Conservation (phyloP, 1,140 invertebrate species). For the Penaeus vannamei region DNA sequence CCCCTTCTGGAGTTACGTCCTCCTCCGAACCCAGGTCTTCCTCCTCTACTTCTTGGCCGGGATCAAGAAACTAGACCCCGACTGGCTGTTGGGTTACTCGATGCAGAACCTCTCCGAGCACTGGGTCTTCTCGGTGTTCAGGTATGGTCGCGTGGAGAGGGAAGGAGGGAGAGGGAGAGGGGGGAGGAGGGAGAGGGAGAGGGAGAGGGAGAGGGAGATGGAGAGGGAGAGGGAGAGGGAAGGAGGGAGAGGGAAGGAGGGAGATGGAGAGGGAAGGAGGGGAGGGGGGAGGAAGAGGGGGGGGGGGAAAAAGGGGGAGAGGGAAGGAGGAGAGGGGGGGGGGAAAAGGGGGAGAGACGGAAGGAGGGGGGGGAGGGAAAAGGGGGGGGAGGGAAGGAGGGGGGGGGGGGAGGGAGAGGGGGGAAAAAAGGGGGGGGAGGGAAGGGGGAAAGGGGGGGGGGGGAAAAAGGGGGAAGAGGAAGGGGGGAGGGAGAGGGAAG, state of each 20-base stretch:
- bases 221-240: no score
- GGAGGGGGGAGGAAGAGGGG: no score
- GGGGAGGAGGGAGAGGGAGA: no score
- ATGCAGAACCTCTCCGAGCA: constrained; percentile 47
- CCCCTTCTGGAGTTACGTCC: constrained; percentile 49
- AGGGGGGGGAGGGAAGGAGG: not conserved
- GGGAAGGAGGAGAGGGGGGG: not conserved
- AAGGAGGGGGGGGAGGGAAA: not conserved
- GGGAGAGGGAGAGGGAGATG: no score
- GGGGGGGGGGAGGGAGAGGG: not conserved
- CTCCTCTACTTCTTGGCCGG: constrained; percentile 54
- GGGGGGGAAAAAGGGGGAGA: not conserved
- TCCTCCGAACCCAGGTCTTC: constrained; percentile 44
- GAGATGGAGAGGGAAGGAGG: no score
- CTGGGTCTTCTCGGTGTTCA: constrained; percentile 45
- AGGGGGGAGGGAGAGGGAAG: not conserved
- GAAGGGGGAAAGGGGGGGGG: not conserved
- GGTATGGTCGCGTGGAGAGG: not conserved
- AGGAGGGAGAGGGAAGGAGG: no score
- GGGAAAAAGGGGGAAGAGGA: not conserved
- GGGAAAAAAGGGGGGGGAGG: not conserved
- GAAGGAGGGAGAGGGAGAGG: no score
- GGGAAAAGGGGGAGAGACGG: not conserved
- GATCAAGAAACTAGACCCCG: constrained; percentile 45
- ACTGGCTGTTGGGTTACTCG: constrained; percentile 47